These are phyloP conservation scores for Trissoscelio sp. DNA, from an alignment of 2,888 invertebrate species.

Conservation along the genomic window DNA sequence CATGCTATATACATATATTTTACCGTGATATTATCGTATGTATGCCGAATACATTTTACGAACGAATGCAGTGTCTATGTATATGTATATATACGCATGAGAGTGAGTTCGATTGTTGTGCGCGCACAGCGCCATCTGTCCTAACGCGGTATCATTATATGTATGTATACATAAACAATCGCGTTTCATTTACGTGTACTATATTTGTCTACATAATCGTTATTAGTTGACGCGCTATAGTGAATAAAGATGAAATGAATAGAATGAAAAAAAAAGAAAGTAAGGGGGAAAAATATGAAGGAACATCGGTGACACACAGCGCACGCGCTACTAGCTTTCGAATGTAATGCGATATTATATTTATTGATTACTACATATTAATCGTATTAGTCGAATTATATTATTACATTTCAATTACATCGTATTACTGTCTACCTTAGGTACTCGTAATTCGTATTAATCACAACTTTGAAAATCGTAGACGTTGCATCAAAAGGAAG, in stretches of 20 bases:
- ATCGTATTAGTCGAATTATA: constrained; percentile 79
- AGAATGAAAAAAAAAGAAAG: constrained; percentile 11
- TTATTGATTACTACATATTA: constrained; percentile 79
- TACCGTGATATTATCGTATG: constrained; percentile 78
- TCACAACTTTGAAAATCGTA: constrained; percentile 58
- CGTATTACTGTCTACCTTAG: constrained; percentile 68
- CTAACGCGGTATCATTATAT: constrained; percentile 74
- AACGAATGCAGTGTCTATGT: constrained; percentile 50
- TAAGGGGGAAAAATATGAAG: background rate
- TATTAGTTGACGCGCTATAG: constrained; percentile 77
- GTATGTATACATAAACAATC: constrained; percentile 69
- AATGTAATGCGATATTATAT: constrained; percentile 78
- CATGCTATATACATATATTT: constrained; percentile 78
- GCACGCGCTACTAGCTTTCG: constrained; percentile 59
- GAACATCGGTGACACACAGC: constrained; percentile 7
- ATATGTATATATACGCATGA: constrained; percentile 51
- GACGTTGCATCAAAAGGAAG: constrained; percentile 63
- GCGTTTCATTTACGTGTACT: constrained; percentile 78
- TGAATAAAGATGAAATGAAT: constrained; percentile 35
- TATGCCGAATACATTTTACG: constrained; percentile 80
- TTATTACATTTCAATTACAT: constrained; percentile 73
- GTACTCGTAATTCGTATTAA: constrained; percentile 68
- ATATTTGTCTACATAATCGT: constrained; percentile 82
- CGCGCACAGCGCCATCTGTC: constrained; percentile 38
- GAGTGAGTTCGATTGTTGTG: constrained; percentile 46